Conservation (phyloP, 2,797 vertebrate species). For the Alcedo atthis region DNA sequence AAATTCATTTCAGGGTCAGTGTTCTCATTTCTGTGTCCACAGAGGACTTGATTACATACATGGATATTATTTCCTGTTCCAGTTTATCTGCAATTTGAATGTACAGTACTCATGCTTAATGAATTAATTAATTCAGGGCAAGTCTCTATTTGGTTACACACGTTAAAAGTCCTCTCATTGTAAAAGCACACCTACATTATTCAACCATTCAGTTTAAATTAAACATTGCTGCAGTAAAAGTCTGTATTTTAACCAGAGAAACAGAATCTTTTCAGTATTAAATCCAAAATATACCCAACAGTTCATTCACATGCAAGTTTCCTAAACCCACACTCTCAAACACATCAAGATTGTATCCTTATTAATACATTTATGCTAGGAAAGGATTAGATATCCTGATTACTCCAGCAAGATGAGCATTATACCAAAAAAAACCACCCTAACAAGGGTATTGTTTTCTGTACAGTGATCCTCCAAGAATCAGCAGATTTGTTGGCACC, state of each 20-base stretch:
- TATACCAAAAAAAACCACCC: constrained; percentile 23
- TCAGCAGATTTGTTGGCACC: constrained; percentile 52
- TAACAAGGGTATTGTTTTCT: constrained; percentile 49
- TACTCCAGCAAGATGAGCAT: constrained; percentile 49
- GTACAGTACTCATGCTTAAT: constrained; percentile 65
- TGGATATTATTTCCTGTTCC: constrained; percentile 52
- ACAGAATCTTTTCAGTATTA: not conserved
- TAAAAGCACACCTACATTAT: constrained; percentile 26
- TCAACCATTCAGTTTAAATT: constrained; percentile 37
- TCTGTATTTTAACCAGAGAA: not conserved
- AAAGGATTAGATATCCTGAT: constrained; percentile 57
- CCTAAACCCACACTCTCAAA: constrained; percentile 13
- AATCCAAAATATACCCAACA: not conserved
- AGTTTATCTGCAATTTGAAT: constrained; percentile 66
- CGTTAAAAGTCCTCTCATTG: not conserved
- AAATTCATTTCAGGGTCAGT: not conserved
- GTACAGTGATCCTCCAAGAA: constrained; percentile 55
- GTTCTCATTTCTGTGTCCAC: constrained; percentile 2
- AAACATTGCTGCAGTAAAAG: not conserved
- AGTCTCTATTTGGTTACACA: constrained; percentile 55
- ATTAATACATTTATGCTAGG: constrained; percentile 55
- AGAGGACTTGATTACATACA: constrained; percentile 37
- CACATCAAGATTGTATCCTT: constrained; percentile 23
- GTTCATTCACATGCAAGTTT: not conserved
- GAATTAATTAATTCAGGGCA: constrained; percentile 68